Evolutionary conservation across 2,797 vertebrate genomes (phyloP), one percentile per base, ranked within the genome.

Genomic region (Oreochromis grahami): DNA sequence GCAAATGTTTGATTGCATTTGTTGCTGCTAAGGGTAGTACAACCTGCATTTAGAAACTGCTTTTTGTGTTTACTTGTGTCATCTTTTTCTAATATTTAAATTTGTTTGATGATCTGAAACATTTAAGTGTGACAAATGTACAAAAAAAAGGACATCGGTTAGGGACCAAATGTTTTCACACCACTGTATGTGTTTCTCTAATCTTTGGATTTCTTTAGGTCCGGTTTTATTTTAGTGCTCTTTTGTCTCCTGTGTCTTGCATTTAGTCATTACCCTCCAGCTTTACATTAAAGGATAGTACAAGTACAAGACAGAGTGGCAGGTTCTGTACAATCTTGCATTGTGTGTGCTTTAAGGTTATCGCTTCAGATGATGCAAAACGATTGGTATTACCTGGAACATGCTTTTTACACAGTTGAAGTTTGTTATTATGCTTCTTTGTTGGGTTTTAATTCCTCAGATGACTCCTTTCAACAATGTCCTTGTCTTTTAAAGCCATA

Each of bases 331-430:
- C 51, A 52, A 4, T 53, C n/a, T 53, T 53, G 2, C n/a, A 53
- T 1, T 53, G 51, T 53, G 51, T 53, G 3, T 53, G 51, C 24
- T 24, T 32, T 32, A 32, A 53, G 51, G 51, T 53, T 53, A 53
- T 53, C 6, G 0, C 51, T 24, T 53, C 6, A 2, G 11, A 53
- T 24, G 1, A 53, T 53, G 51, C 51, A 4, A 7, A 24, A 53
- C 0, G n/a, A 53, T 53, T 53, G 51, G 51, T 53, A 53, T 53
- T 53, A 24, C n/a, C 51, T 53, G 51, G n/a, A 53, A 53, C 51
- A 53, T 7, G n/a, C 51, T 53, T 53, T 53, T 24, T 24, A 24
- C 1, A 53, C 51, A 53, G n/a, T 53, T 24, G 11, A 53, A 53
- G 2, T 53, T 24, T 53, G 51, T 53, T 53, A 53, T 53, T 53